These are phyloP conservation scores for Scaptomyza tumidula DNA, from an alignment of 2,888 invertebrate species.

Conservation along the genomic window DNA sequence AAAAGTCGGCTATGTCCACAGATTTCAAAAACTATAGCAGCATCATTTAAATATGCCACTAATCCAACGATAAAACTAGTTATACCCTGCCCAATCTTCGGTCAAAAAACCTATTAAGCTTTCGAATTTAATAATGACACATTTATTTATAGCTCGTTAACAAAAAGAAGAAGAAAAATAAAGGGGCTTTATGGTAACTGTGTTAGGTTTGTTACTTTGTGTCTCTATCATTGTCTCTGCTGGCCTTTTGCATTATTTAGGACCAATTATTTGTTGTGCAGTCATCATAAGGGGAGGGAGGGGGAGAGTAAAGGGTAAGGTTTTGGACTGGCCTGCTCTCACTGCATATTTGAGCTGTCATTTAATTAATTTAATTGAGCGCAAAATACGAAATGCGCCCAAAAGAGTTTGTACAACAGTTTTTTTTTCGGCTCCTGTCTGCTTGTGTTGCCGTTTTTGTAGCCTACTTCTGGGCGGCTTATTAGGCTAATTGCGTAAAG, in stretches of 20 bases:
- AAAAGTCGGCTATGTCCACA: too few species aligned
- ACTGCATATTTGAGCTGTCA: conserved; percentile 60
- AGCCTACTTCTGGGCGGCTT: conserved; percentile 61
- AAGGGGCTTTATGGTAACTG: conserved; percentile 7
- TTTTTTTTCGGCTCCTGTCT: conserved; percentile 18
- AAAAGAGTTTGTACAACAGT: conserved; percentile 63
- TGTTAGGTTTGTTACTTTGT: neutral
- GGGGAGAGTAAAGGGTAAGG: conserved; percentile 10
- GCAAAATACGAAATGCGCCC: conserved; percentile 67
- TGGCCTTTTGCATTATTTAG: conserved; percentile 1
- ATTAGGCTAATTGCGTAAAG: conserved; percentile 80
- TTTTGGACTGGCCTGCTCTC: conserved; percentile 12
- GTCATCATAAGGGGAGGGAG: conserved; percentile 32
- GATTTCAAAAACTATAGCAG: too few species aligned
- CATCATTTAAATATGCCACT: neutral
- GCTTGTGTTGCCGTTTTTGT: conserved; percentile 27
- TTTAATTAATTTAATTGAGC: conserved; percentile 75
- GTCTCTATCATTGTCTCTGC: neutral
- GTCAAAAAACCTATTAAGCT: neutral
- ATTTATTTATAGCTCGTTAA: neutral
- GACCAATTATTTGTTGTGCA: conserved; percentile 7
- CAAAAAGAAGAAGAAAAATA: too few species aligned
- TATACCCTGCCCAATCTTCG: neutral
- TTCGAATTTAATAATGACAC: neutral
- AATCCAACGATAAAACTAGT: neutral